Evolutionary conservation across 1,140 invertebrate genomes (phyloP), one percentile per base, ranked within the genome.

Genomic region (Pseudomyrmex gracilis): DNA sequence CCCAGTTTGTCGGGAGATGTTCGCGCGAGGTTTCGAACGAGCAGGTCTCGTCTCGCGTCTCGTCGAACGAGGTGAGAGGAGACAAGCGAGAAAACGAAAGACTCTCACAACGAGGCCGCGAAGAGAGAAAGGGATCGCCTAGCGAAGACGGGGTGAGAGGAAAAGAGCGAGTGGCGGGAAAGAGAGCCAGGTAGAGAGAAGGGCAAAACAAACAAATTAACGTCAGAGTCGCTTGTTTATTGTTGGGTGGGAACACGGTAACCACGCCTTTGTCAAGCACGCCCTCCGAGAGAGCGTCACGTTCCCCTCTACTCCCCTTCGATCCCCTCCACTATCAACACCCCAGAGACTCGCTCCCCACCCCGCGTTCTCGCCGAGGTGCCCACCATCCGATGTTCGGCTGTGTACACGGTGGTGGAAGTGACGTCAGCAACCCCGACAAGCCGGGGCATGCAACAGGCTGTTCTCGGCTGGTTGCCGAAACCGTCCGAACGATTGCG

Each of bases 191-290:
- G 84, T 82, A 64, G 78, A 87, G 74, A 86, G 88, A 90, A 90
- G 87, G 86, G 87, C 85, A 93, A 92, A 93, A 92, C 93, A 93
- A 94, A 93, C 92, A 93, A 94, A 93, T 94, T 93, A 94, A 94
- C 91, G 91, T 90, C 82, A 84, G 88, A 92, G 91, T 90, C 76
- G 91, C 90, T 93, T 93, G 93, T 93, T 93, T 93, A 94, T 94
- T 93, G 92, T 93, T 94, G 93, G 93, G 92, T 93, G 93, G 93
- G 90, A 85, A 93, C 90, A 90, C 82, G 84, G 71, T 88, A 92
- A 93, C 93, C 92, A 93, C 93, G 93, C 93, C 93, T 93, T 92
- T 92, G 90, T 93, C 90, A 92, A 93, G 91, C 86, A 87, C 86
- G 85, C 87, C 91, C 89, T 90, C 93, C 93, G 93, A 94, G 89